Percentiles rank a stretch among this genome's conserved stretches.
Evolutionary conservation across 2,797 vertebrate species (phyloP).

Genomic region (Octomys mimax): DNA sequence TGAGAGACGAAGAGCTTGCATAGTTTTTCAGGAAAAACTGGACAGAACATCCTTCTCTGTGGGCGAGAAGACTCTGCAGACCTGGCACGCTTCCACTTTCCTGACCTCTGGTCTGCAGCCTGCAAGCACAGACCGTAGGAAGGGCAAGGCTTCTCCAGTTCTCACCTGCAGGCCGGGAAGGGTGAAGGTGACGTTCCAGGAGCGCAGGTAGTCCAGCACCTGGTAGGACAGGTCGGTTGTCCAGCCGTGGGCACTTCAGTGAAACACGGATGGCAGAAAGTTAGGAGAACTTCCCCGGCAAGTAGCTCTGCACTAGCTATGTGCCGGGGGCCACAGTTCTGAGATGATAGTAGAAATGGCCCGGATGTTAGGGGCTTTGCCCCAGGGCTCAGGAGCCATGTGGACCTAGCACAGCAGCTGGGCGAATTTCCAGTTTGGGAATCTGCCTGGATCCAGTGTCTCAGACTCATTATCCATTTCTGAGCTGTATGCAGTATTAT

Average conservation of each 20-base stretch:
- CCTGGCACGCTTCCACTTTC: neutral
- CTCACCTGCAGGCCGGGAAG: slow-evolving; percentile 88
- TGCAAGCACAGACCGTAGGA: neutral
- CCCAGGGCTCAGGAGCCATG: neutral
- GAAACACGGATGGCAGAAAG: slow-evolving; percentile 69
- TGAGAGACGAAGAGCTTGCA: neutral
- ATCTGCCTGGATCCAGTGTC: neutral
- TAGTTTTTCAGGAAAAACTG: neutral
- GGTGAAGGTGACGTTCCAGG: slow-evolving; percentile 82
- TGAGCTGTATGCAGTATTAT: neutral
- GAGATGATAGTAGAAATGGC: neutral
- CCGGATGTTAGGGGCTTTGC: neutral
- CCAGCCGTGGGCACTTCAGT: slow-evolving; percentile 87
- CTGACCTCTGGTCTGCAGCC: neutral
- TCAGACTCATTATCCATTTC: neutral
- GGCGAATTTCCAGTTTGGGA: neutral
- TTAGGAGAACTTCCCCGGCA: slow-evolving; percentile 17
- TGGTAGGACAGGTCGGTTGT: slow-evolving; percentile 85
- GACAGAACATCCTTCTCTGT: neutral
- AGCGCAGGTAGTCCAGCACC: slow-evolving; percentile 87
- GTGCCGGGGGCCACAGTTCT: neutral
- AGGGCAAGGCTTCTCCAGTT: neutral
- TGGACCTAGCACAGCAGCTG: neutral
- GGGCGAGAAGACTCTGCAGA: neutral
- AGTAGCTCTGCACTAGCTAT: neutral